Evolutionary conservation across 2,888 invertebrate species (phyloP), one percentile per base, ranked within the genome.

Genomic region (Oxystoma pomonae): DNA sequence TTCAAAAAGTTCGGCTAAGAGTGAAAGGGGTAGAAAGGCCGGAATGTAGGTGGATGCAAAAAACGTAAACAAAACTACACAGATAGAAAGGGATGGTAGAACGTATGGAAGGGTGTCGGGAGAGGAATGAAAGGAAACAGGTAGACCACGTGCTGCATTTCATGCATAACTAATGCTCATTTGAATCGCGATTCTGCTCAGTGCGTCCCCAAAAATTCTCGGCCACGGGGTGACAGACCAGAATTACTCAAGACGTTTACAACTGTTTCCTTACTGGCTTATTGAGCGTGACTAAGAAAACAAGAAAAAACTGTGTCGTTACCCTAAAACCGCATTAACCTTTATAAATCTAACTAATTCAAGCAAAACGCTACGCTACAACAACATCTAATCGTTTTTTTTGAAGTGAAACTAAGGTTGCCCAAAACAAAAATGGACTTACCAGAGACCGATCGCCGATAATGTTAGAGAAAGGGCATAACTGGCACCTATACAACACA

Each of bases 401-500:
- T n/a, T n/a, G n/a, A n/a, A n/a, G n/a, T n/a, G n/a, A n/a, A n/a
- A n/a, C n/a, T n/a, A 35, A 35, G 3, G 35, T 35, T 35, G 35
- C 5, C 35, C 3, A 35, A 12, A 35, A 35, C 5, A 12, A 35
- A 35, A 35, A 35, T 35, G 60, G 58, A 67, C 73, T 72, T 69
- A 73, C 73, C 80, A 78, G 74, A 77, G 80, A 80, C 79, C 79
- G 69, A 75, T 76, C 76, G 77, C 78, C 77, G 76, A 35, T 7
- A 76, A 73, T 78, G 76, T 79, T 78, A 80, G 72, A 78, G 76
- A 78, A 77, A 76, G 75, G 76, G 77, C 79, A 79, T 78, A 64
- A 68, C 67, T 65, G 78, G 78, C 78, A 80, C 78, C 79, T 77
- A 78, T 71, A 78, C 80, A 76, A 78, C 77, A 79, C 80, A 76